Conservation (phyloP, 1,140 invertebrate species). For the Schlechtendalia chinensis region DNA sequence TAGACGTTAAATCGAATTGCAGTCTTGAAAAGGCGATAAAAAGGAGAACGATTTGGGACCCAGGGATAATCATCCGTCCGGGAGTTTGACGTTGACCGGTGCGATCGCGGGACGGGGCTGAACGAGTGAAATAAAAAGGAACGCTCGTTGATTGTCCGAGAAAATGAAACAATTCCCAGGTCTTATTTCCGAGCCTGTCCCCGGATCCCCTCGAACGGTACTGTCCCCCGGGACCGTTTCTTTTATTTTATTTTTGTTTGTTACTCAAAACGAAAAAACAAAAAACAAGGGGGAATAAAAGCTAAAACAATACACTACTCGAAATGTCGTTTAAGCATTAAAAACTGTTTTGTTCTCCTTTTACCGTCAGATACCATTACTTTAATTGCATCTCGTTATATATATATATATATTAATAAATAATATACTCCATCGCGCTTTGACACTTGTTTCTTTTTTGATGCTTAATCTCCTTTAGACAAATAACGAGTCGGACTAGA, state of each 20-base stretch:
- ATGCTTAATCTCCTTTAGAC: constrained; percentile 19
- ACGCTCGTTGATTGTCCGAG: constrained; percentile 52
- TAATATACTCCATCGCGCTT: constrained; percentile 1
- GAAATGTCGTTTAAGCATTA: constrained; percentile 50
- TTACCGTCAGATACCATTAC: constrained; percentile 44
- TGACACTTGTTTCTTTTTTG: constrained; percentile 43
- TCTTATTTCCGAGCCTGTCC: constrained; percentile 52
- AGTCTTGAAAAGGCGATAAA: constrained; percentile 43
- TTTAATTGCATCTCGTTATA: constrained; percentile 42
- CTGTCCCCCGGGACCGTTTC: constrained; percentile 24
- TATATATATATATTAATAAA: constrained; percentile 23
- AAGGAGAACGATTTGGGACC: constrained; percentile 37
- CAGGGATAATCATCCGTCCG: constrained; percentile 41
- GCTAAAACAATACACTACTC: constrained; percentile 49
- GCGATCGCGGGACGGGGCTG: constrained; percentile 40
- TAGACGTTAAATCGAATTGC: constrained; percentile 43
- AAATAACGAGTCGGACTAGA: neutral
- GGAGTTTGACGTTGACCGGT: constrained; percentile 46
- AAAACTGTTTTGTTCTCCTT: constrained; percentile 40
- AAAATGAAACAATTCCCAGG: constrained; percentile 54
- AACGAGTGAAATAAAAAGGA: constrained; percentile 51
- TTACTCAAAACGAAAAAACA: constrained; percentile 7
- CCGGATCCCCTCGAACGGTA: constrained; percentile 31
- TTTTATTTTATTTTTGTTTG: constrained; percentile 48
- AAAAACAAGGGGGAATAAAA: neutral